Evolutionary conservation across 2,888 invertebrate genomes (phyloP).

Genomic region (Clivina fossor): DNA sequence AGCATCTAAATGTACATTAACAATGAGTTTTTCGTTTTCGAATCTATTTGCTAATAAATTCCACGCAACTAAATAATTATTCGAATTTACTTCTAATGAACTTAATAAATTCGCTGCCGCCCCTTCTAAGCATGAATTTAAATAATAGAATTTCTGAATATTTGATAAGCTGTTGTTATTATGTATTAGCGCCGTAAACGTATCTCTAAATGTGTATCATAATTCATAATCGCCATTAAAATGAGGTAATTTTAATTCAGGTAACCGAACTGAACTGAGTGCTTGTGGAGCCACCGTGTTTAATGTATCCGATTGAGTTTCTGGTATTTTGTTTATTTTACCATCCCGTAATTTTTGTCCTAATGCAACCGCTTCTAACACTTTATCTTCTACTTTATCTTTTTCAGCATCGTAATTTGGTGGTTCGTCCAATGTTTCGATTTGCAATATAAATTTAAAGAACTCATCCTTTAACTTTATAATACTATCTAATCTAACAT

Average conservation of each 20-base stretch:
- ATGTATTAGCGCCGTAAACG: constrained; percentile 8
- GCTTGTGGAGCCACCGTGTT: too few relatives aligned
- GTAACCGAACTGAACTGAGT: not conserved
- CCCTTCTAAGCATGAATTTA: not conserved
- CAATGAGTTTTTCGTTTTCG: constrained; percentile 14
- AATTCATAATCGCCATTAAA: not conserved
- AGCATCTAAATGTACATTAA: not conserved
- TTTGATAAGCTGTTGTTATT: not conserved
- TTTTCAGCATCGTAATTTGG: too few relatives aligned
- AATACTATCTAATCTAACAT: too few relatives aligned
- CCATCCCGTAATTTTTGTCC: too few relatives aligned
- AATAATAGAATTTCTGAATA: constrained; percentile 13
- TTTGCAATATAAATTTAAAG: too few relatives aligned
- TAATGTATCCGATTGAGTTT: too few relatives aligned
- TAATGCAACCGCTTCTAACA: too few relatives aligned
- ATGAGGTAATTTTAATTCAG: not conserved
- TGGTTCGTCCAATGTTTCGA: too few relatives aligned
- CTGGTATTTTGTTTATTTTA: too few relatives aligned
- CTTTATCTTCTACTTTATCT: too few relatives aligned
- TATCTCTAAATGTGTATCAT: constrained; percentile 8
- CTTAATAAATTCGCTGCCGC: not conserved
- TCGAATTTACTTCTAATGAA: not conserved
- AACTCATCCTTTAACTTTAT: too few relatives aligned
- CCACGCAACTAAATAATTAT: constrained; percentile 6
- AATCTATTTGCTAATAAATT: not conserved